phyloP scores from a whole-genome alignment of 1,140 invertebrate species.

The Radopholus similis region DNA sequence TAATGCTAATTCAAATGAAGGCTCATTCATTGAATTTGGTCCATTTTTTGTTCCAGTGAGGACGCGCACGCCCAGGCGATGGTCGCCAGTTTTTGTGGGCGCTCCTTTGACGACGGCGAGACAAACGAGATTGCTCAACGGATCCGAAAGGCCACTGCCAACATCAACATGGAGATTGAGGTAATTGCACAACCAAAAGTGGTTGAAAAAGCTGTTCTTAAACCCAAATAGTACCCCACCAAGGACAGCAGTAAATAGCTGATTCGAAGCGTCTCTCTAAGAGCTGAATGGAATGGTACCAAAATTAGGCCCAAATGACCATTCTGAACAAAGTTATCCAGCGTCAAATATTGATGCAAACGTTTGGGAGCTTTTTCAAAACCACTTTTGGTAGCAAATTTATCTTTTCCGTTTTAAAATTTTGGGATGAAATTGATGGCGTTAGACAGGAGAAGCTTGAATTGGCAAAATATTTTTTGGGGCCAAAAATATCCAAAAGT shows the following conservation, averaged over 20 bases:
- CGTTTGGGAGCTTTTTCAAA: neutral
- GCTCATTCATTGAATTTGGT: neutral
- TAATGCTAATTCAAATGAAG: neutral
- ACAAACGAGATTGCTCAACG: conserved; percentile 60
- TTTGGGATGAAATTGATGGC: too few species aligned
- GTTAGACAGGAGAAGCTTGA: too few species aligned
- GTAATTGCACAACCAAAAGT: too few species aligned
- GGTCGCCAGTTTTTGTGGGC: conserved; percentile 59
- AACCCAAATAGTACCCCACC: too few species aligned
- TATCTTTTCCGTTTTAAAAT: neutral
- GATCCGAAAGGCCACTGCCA: conserved; percentile 56
- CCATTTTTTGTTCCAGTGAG: conserved; percentile 46
- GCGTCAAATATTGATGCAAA: too few species aligned
- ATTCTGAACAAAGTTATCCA: neutral
- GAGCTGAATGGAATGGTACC: too few species aligned
- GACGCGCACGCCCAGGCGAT: conserved; percentile 60
- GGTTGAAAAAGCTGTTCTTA: too few species aligned
- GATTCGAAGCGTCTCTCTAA: too few species aligned
- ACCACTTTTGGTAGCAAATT: neutral
- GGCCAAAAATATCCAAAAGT: too few species aligned
- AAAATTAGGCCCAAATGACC: too few species aligned
- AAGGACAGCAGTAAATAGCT: too few species aligned
- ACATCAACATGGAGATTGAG: conserved; percentile 60
- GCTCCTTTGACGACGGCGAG: conserved; percentile 59
- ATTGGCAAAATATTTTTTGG: neutral